phyloP scores from a whole-genome alignment of 2,888 invertebrate genomes.

The Bombyx huttoni region DNA sequence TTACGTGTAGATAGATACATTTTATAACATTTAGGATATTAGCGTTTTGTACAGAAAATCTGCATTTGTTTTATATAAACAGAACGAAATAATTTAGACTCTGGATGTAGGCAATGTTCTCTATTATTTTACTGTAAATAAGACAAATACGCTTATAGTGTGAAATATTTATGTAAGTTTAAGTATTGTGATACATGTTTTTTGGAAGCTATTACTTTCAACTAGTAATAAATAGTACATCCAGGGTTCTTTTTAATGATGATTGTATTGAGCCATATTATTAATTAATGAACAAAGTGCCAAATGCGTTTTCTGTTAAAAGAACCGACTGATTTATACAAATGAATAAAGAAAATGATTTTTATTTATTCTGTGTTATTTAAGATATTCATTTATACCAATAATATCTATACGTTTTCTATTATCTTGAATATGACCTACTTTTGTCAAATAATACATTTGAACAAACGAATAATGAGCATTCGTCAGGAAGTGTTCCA shows the following conservation, averaged over 20 bases:
- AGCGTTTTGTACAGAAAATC: background rate
- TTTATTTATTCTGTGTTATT: conserved; percentile 9
- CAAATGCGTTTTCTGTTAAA: conserved; percentile 66
- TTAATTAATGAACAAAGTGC: conserved; percentile 64
- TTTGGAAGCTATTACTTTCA: background rate
- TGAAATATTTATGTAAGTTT: background rate
- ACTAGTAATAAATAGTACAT: background rate
- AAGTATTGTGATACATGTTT: background rate
- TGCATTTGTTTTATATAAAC: background rate
- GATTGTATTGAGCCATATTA: conserved; percentile 35
- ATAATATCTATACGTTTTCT: background rate
- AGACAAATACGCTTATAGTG: background rate
- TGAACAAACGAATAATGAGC: conserved; percentile 1
- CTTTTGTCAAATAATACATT: too few species aligned
- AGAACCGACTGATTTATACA: conserved; percentile 57
- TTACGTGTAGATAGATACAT: conserved; percentile 1
- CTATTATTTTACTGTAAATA: background rate
- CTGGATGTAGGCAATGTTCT: background rate
- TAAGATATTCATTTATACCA: background rate
- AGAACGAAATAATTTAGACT: background rate
- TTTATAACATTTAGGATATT: background rate
- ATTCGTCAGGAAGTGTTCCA: conserved; percentile 2
- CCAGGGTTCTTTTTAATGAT: background rate
- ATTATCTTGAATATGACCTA: too few species aligned
- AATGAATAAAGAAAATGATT: conserved; percentile 9